A percentile compares a stretch with the other conserved stretches of the same genome.
phyloP scores from a whole-genome alignment of 1,140 invertebrate species.

The Bombus picipes region DNA sequence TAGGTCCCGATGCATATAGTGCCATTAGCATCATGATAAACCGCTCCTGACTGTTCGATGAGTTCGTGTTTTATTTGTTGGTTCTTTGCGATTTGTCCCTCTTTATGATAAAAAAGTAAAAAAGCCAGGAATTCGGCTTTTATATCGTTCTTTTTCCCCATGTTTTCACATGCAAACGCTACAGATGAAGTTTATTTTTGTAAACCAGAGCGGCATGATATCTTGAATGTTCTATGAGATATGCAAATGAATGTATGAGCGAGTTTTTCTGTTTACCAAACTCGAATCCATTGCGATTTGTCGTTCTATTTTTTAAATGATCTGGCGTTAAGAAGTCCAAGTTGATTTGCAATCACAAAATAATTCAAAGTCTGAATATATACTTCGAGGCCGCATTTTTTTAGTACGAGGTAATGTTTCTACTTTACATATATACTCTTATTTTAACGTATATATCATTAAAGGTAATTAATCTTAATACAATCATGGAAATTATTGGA shows the following conservation, averaged over 20 bases:
- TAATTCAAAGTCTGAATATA: background rate
- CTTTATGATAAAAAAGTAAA: too few species aligned
- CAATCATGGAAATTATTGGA: background rate
- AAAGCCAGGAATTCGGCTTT: background rate
- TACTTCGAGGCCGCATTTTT: background rate
- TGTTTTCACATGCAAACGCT: background rate
- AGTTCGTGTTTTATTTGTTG: too few species aligned
- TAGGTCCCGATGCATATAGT: too few species aligned
- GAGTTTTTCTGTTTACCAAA: slow-evolving; percentile 1
- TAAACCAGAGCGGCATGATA: background rate
- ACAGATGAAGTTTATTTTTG: background rate
- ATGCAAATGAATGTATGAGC: background rate
- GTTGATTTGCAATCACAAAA: background rate
- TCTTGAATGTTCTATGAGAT: background rate
- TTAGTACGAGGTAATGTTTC: background rate
- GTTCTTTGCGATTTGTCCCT: background rate
- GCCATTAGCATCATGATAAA: too few species aligned
- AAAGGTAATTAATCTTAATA: background rate
- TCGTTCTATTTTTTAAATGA: background rate
- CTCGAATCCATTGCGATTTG: background rate
- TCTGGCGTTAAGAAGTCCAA: background rate
- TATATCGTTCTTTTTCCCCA: background rate
- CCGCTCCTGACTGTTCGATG: too few species aligned
- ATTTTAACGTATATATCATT: background rate
- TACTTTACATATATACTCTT: background rate